Evolutionary conservation across 2,888 invertebrate genomes (phyloP), one percentile per base, ranked within the genome.

Genomic region (Eilema griseolum): DNA sequence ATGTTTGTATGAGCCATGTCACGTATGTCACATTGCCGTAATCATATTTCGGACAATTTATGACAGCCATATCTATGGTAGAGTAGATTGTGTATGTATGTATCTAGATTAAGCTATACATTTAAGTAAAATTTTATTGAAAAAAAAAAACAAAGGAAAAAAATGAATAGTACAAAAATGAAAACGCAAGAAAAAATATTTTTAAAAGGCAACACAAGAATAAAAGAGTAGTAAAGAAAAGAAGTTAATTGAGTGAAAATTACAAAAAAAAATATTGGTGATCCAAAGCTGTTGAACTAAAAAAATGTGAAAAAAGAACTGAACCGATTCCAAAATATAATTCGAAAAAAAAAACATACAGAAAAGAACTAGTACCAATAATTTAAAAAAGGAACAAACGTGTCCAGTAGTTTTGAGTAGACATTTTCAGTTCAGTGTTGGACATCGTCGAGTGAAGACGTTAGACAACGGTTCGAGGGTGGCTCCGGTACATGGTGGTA

Each of bases 31-130:
- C 20, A 46, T 10, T 52, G 52, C 14, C 26, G 8, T 66, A 46
- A 61, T 67, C 67, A 59, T 11, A 63, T 72, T 72, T 76, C 66
- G 61, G 66, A 73, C 71, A 72, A 68, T 74, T 80, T 82, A 80
- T 81, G 78, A 73, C 72, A 68, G 37, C 69, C 76, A 62, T 75
- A 72, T 73, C 77, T 67, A 31, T 61, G 20, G 20, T 67, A 59
- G 66, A 70, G 52, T 79, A 78, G 74, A 71, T 74, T 73, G 71
- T 75, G 82, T 78, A 76, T 76, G 80, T 71, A 64, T 75, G 28
- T 69, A 59, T 76, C 59, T 79, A 79, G 74, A 69, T 74, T 73
- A 72, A 76, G 70, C 57, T 71, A 52, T 75, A 66, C 71, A 73
- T 74, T 65, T 76, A 71, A 71, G 26, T 57, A 66, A 65, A 62